Conservation (phyloP, 2,797 vertebrate species). For the Hippocampus kuda region DNA sequence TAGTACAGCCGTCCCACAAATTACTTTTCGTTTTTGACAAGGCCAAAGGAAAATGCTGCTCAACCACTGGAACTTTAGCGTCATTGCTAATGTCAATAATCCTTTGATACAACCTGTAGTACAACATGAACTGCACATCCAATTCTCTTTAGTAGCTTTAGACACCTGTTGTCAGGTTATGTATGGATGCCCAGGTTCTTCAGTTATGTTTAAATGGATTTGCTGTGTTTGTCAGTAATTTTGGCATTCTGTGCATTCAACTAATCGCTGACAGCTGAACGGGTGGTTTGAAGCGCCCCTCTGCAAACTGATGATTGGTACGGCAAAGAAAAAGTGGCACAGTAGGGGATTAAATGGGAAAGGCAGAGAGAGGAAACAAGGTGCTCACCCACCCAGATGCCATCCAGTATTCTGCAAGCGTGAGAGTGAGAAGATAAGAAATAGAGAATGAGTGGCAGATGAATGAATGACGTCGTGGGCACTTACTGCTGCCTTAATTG, state of each 20-base stretch:
- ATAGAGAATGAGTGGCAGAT: conserved; percentile 44
- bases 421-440: conserved; percentile 20
- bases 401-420: conserved; percentile 22
- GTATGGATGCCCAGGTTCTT: background rate
- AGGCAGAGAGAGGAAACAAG: conserved; percentile 14
- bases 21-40: background rate
- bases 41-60: too few relatives aligned
- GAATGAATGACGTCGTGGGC: conserved; percentile 52
- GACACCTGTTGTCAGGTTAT: background rate
- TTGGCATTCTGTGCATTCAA: background rate
- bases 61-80: background rate
- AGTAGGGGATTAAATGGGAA: conserved; percentile 15
- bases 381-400: conserved; percentile 22
- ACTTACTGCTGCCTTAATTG: conserved; percentile 55
- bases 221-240: background rate
- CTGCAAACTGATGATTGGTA: conserved; percentile 9
- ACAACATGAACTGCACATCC: too few relatives aligned
- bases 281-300: background rate
- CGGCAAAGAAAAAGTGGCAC: conserved; percentile 47
- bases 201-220: background rate
- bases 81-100: background rate
- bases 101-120: background rate
- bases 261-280: background rate
- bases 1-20: background rate
- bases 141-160: background rate